These are phyloP conservation scores for Penaeus japonicus DNA, from an alignment of 1,140 invertebrate species.

Conservation along the genomic window DNA sequence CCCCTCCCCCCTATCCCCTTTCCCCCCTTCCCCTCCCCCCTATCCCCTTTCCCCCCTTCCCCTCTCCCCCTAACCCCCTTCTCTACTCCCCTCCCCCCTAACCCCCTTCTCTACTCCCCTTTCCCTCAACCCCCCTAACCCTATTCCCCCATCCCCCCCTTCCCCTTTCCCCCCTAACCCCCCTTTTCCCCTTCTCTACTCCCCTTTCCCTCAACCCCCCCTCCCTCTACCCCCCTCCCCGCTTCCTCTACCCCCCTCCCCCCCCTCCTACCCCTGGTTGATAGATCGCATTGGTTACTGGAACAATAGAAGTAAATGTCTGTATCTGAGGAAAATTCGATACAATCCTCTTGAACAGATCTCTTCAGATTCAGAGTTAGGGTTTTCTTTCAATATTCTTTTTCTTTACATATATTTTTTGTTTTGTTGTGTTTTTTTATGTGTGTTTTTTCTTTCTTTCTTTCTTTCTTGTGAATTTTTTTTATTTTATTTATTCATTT, in stretches of 20 bases:
- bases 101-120: neutral
- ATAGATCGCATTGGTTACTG: neutral
- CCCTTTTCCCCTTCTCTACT: neutral
- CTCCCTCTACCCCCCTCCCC: neutral
- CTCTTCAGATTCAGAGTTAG: too few relatives aligned
- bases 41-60: neutral
- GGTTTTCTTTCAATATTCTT: too few relatives aligned
- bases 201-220: neutral
- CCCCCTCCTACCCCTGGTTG: neutral
- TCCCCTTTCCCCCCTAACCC: neutral
- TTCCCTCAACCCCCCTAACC: neutral
- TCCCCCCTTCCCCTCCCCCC: neutral
- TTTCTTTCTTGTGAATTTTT: too few relatives aligned
- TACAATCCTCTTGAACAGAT: neutral
- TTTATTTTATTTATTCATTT: too few relatives aligned
- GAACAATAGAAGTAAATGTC: neutral
- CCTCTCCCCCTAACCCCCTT: neutral
- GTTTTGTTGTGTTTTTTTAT: too few relatives aligned
- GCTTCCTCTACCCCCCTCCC: neutral
- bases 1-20: neutral
- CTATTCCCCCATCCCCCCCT: neutral
- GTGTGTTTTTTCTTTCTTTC: too few relatives aligned
- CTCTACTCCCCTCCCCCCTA: neutral
- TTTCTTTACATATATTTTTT: too few relatives aligned
- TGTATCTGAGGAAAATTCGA: neutral